Evolutionary conservation across 2,888 invertebrate species (phyloP), one percentile per base, ranked within the genome.

Genomic region (Acleris laterana): DNA sequence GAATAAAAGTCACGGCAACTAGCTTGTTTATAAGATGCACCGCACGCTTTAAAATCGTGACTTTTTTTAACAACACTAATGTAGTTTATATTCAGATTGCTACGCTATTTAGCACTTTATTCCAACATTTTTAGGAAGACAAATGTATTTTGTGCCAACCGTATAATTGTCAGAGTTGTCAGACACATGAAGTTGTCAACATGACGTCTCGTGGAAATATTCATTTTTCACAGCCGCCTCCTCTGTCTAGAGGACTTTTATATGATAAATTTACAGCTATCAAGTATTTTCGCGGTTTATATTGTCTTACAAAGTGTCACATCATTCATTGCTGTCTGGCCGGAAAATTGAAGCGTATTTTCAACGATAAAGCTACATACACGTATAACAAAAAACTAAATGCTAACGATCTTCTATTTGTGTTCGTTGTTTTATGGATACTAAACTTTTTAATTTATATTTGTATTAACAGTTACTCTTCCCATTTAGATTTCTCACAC

Each of bases 201-300:
- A 65, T 61, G 67, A 64, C 65, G 64, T 67, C 62, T 42, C 32
- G 57, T 59, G 59, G 62, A 60, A 55, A 58, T 51, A 55, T 55
- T 25, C 62, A 59, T 72, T 70, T 65, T 69, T 53, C 50, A 51
- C 57, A 53, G 55, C 44, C 70, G 69, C 68, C 58, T 61, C 70
- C 63, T 62, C 53, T 28, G 81, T 81, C 82, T 82, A 77, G 81
- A 84, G 82, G 83, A 77, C 80, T 81, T 80, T 76, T 71, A 70
- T 78, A 81, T 84, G 82, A 85, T 86, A 87, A 84, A 85, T 81
- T 80, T 77, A 69, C 20, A 20, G 61, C 60, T 61, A 61, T 66
- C 19, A 22, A 19, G 65, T 72, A 70, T 76, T 76, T 82, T 68
- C 75, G 76, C 68, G 73, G 72, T 68, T 73, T 79, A 72, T 77